These are phyloP conservation scores for Amphipyra tragopoginis DNA, from an alignment of 2,888 invertebrate species.

Conservation along the genomic window DNA sequence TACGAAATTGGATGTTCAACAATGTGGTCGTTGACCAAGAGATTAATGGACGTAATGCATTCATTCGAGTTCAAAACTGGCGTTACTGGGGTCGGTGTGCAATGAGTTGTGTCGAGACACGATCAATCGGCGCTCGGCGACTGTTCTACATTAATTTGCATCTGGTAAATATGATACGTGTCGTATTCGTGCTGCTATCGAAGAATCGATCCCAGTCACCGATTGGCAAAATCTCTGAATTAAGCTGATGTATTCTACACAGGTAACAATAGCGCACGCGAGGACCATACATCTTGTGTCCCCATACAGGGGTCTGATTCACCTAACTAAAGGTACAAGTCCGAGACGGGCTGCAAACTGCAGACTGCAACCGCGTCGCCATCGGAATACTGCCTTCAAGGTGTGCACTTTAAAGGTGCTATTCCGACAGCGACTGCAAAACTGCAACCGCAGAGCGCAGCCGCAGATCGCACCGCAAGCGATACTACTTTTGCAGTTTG, in stretches of 20 bases:
- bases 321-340: too few species aligned
- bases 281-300: neutral
- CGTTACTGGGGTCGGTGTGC: too few species aligned
- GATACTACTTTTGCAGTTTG: too few species aligned
- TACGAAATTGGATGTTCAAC: slow-evolving; percentile 6
- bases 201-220: neutral
- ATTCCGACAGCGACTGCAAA: too few species aligned
- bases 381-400: too few species aligned
- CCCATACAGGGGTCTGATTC: neutral
- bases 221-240: neutral
- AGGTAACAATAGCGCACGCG: neutral
- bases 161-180: neutral
- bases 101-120: neutral
- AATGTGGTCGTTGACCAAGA: neutral
- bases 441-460: too few species aligned
- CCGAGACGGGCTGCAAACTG: too few species aligned
- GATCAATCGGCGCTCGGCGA: neutral
- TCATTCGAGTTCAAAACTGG: neutral
- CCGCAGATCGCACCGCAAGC: too few species aligned
- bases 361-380: too few species aligned
- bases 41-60: neutral
- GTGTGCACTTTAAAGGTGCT: too few species aligned
- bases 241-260: neutral
- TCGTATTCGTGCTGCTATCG: neutral
- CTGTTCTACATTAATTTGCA: neutral